A percentile compares a stretch with the other conserved stretches of the same genome.
Conservation (phyloP, 2,113 vertebrate genomes). For the Melanerpes aurifrons region DNA sequence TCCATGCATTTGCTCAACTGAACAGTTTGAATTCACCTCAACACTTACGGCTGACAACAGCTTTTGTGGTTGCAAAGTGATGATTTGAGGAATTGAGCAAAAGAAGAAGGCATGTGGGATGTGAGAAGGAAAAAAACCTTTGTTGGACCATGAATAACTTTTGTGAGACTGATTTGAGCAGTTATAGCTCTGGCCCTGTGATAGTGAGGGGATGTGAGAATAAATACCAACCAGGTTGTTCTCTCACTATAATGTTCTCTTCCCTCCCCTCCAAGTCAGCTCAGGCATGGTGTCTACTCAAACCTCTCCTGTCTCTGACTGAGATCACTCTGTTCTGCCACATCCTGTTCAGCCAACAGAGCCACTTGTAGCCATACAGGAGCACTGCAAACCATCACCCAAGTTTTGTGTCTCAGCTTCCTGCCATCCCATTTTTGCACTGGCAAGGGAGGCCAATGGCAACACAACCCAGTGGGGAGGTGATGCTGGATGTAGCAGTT, state of each 20-base stretch:
- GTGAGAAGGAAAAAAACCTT: neutral
- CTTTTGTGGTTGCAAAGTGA: neutral
- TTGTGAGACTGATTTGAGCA: neutral
- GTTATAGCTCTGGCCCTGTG: neutral
- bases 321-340: rapidly evolving
- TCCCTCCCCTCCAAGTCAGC: neutral
- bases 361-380: neutral
- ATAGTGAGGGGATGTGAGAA: neutral
- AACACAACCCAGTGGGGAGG: rapidly evolving
- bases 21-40: neutral
- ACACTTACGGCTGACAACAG: neutral
- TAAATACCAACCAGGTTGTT: neutral
- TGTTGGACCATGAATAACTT: neutral
- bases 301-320: neutral
- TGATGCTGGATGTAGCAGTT: neutral
- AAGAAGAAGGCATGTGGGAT: neutral
- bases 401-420: rapidly evolving
- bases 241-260: neutral
- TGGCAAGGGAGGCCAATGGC: neutral
- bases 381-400: rapidly evolving
- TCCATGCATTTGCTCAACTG: neutral
- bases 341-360: neutral
- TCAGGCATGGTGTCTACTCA: neutral
- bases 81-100: neutral
- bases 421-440: neutral